Percentiles rank a stretch among this genome's conserved stretches.
phyloP scores from a whole-genome alignment of 2,888 invertebrate genomes.

The Tubulanus polymorphus region DNA sequence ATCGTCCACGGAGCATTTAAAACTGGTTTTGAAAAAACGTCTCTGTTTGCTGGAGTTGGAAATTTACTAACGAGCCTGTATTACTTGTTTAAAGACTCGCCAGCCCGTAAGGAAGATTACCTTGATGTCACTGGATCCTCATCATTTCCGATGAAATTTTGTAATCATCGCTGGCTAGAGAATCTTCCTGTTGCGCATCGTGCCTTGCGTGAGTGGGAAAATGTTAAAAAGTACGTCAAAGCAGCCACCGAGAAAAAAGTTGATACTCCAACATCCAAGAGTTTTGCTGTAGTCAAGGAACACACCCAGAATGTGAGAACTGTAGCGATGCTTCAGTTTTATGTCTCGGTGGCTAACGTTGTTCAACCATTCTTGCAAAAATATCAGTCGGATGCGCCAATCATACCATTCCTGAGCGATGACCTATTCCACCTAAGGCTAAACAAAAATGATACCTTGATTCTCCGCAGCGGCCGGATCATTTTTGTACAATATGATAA shows the following conservation, averaged over 20 bases:
- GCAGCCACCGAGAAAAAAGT: slow-evolving; percentile 4
- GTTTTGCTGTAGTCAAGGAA: background rate
- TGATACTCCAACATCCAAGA: background rate
- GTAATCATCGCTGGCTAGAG: slow-evolving; percentile 9
- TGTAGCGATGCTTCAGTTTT: slow-evolving; percentile 2
- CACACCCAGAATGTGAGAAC: background rate
- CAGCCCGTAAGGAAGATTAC: slow-evolving; percentile 5
- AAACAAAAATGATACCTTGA: too few relatives aligned
- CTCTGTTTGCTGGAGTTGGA: too few relatives aligned
- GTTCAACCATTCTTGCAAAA: slow-evolving; percentile 2
- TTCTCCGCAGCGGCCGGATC: too few relatives aligned
- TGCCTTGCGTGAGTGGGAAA: background rate
- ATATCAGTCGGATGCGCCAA: slow-evolving; percentile 3
- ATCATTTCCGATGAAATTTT: background rate
- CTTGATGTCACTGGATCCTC: background rate
- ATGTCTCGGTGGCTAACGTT: background rate
- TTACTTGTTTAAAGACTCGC: slow-evolving; percentile 4
- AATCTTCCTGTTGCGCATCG: slow-evolving; percentile 4
- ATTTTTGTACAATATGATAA: too few relatives aligned
- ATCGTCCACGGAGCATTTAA: background rate
- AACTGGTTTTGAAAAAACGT: background rate
- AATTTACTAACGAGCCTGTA: background rate
- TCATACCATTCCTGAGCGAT: slow-evolving; percentile 2
- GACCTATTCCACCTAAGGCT: too few relatives aligned
- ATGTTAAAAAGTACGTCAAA: slow-evolving; percentile 1